Percentiles rank a stretch among this genome's conserved stretches.
These are phyloP conservation scores for Electrona antarctica DNA, from an alignment of 2,113 vertebrate genomes.

Conservation along the genomic window DNA sequence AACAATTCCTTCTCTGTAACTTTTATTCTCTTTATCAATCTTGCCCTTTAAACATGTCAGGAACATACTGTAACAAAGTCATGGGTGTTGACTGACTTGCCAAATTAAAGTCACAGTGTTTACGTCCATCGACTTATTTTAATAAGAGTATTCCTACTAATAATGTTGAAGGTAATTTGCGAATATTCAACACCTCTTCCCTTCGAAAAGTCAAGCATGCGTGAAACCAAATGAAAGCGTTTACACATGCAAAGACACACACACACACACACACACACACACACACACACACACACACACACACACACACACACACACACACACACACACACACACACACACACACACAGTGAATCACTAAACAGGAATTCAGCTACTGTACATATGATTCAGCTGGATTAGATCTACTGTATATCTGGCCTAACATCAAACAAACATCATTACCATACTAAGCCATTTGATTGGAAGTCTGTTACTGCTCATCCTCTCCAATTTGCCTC, in stretches of 20 bases:
- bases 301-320: not conserved
- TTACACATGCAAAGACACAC: not conserved
- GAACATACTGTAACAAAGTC: too few relatives aligned
- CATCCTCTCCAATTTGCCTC: slow-evolving; percentile 2
- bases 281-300: slow-evolving; percentile 18
- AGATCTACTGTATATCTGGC: slow-evolving; percentile 9
- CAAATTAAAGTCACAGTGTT: too few relatives aligned
- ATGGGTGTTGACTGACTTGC: too few relatives aligned
- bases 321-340: not conserved
- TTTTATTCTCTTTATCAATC: too few relatives aligned
- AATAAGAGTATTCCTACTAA: too few relatives aligned
- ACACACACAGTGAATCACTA: not conserved
- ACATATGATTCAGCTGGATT: slow-evolving; percentile 12
- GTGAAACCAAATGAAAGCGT: not conserved
- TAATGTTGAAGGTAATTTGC: not conserved
- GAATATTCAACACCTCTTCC: not conserved
- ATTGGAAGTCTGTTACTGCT: slow-evolving; percentile 25
- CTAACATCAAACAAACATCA: slow-evolving; percentile 1
- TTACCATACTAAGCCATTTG: slow-evolving; percentile 10
- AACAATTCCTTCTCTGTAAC: too few relatives aligned
- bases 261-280: not conserved
- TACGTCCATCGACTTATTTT: too few relatives aligned
- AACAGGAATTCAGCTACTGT: slow-evolving; percentile 53
- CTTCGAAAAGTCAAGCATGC: not conserved
- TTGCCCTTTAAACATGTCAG: too few relatives aligned